Conservation (phyloP, 2,888 invertebrate genomes). For the Chironomus tentans region DNA sequence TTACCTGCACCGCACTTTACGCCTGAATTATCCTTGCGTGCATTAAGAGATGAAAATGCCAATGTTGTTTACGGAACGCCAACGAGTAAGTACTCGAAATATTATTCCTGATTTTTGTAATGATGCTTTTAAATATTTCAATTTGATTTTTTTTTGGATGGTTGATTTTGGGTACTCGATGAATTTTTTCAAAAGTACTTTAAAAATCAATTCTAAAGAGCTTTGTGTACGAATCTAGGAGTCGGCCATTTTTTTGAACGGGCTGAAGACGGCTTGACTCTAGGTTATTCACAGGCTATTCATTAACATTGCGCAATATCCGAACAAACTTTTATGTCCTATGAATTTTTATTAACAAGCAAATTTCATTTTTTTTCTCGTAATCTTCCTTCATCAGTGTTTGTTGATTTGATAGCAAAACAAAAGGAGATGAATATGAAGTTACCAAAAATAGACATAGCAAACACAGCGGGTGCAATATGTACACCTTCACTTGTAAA, state of each 20-base stretch:
- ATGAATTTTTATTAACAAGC: not conserved
- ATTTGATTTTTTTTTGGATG: not conserved
- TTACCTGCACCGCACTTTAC: constrained; percentile 52
- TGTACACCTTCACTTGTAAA: constrained; percentile 54
- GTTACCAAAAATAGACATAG: constrained; percentile 45
- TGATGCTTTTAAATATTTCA: too few relatives aligned
- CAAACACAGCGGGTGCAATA: constrained; percentile 63
- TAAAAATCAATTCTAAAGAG: too few relatives aligned
- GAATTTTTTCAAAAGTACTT: too few relatives aligned
- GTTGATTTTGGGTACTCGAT: too few relatives aligned
- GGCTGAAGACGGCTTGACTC: too few relatives aligned
- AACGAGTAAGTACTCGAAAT: constrained; percentile 45
- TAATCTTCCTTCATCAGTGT: constrained; percentile 43
- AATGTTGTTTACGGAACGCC: constrained; percentile 68
- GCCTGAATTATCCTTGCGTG: constrained; percentile 51
- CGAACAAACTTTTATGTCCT: too few relatives aligned
- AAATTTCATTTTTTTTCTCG: too few relatives aligned
- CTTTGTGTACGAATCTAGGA: too few relatives aligned
- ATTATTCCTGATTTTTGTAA: too few relatives aligned
- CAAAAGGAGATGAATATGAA: constrained; percentile 43
- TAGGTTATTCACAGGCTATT: too few relatives aligned
- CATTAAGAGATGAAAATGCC: constrained; percentile 60
- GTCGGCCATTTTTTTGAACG: too few relatives aligned
- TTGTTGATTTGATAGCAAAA: constrained; percentile 58
- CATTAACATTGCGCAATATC: too few relatives aligned